phyloP scores from a whole-genome alignment of 2,113 vertebrate genomes.

The Takifugu flavidus region DNA sequence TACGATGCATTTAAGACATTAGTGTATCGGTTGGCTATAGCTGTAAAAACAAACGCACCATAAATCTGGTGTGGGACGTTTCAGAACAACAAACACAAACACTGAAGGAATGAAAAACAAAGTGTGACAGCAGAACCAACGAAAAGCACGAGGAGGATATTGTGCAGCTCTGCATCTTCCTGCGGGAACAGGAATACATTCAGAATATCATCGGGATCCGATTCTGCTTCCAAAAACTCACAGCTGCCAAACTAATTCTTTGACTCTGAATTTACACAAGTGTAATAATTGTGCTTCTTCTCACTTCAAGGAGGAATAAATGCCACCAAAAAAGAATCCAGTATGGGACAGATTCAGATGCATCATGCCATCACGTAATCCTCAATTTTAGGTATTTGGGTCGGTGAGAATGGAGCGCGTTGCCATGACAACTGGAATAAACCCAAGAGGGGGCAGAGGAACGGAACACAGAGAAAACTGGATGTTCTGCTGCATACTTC shows the following conservation, averaged over 20 bases:
- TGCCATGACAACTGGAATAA: constrained; percentile 48
- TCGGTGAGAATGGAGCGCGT: constrained; percentile 41
- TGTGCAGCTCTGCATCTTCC: constrained; percentile 37
- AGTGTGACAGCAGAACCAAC: constrained; percentile 31
- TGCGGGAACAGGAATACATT: constrained; percentile 52
- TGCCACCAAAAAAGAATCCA: constrained; percentile 5
- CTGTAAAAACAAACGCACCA: not conserved
- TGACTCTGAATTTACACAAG: constrained; percentile 1
- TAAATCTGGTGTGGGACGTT: constrained; percentile 12
- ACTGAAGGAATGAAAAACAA: constrained; percentile 7
- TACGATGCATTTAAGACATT: not conserved
- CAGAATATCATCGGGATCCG: constrained; percentile 26
- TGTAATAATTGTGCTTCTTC: constrained; percentile 16
- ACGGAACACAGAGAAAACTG: constrained; percentile 4
- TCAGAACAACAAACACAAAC: not conserved
- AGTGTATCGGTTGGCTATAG: not conserved
- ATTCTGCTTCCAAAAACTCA: constrained; percentile 4
- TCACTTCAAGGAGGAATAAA: constrained; percentile 3
- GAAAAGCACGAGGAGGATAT: constrained; percentile 10
- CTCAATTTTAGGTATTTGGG: constrained; percentile 51
- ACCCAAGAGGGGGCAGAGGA: constrained; percentile 17
- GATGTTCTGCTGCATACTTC: not conserved
- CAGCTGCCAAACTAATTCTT: not conserved
- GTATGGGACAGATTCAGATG: constrained; percentile 8
- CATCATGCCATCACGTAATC: constrained; percentile 39